Percentiles rank a stretch among this genome's conserved stretches.
phyloP scores from a whole-genome alignment of 2,888 invertebrate species.

The Ligdia adustata region DNA sequence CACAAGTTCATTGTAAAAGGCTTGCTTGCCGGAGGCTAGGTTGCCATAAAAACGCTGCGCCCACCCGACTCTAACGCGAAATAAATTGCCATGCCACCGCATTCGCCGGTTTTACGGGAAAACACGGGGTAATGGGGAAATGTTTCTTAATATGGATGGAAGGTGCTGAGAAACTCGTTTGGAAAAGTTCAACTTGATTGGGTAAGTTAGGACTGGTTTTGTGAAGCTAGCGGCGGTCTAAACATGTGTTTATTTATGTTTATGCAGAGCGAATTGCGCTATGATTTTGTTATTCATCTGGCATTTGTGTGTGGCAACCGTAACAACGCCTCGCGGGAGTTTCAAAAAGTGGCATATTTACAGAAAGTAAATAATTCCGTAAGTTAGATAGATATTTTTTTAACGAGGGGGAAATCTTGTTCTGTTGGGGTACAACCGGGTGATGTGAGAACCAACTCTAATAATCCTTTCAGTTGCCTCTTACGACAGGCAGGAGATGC shows the following conservation, averaged over 20 bases:
- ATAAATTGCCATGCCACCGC: conserved; percentile 18
- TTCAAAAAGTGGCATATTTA: no score
- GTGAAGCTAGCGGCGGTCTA: neutral
- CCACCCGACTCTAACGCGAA: conserved; percentile 19
- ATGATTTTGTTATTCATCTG: neutral
- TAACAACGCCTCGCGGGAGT: neutral
- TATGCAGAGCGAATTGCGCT: neutral
- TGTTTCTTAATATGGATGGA: conserved; percentile 9
- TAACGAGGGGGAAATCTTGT: no score
- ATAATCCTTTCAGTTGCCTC: no score
- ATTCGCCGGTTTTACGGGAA: conserved; percentile 13
- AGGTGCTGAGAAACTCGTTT: conserved; percentile 16
- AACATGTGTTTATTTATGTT: neutral
- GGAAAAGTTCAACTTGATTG: conserved; percentile 7
- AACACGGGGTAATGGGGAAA: conserved; percentile 12
- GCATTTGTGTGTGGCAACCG: neutral
- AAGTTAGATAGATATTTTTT: no score
- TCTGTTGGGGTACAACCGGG: no score
- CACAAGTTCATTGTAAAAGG: conserved; percentile 33
- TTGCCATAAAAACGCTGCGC: conserved; percentile 26
- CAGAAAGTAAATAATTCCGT: no score
- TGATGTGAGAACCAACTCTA: no score
- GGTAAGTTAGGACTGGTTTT: neutral
- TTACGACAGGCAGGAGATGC: no score
- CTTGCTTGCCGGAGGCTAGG: conserved; percentile 24